A percentile compares a stretch with the other conserved stretches of the same genome.
Conservation (phyloP, 1,140 invertebrate genomes). For the Ips nitidus region DNA sequence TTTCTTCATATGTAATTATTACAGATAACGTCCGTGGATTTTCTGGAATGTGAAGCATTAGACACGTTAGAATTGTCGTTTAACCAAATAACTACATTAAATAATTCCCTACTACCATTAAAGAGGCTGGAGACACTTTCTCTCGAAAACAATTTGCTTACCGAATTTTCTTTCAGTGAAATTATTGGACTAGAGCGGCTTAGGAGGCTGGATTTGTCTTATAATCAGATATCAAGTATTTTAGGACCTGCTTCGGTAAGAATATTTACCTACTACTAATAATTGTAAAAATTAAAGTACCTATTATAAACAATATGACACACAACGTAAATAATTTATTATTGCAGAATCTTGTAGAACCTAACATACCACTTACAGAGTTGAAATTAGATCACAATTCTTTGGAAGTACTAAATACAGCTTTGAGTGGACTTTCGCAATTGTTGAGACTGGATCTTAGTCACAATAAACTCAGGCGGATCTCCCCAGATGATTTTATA, state of each 20-base stretch:
- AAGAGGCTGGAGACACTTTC: constrained; percentile 67
- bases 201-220: constrained; percentile 69
- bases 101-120: constrained; percentile 71
- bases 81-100: constrained; percentile 70
- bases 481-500: constrained; percentile 72
- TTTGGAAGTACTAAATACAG: constrained; percentile 68
- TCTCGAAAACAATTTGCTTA: constrained; percentile 72
- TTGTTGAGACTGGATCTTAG: constrained; percentile 71
- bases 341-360: constrained; percentile 70
- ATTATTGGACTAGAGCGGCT: constrained; percentile 69
- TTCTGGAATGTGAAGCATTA: constrained; percentile 65
- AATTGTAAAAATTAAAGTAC: neutral
- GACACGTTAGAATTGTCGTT: constrained; percentile 68
- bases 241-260: constrained; percentile 68
- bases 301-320: neutral
- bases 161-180: constrained; percentile 75
- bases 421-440: constrained; percentile 70
- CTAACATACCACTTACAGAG: constrained; percentile 68
- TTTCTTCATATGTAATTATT: neutral
- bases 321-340: neutral
- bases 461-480: constrained; percentile 69
- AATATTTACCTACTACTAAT: neutral
- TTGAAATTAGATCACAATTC: constrained; percentile 72
- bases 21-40: constrained; percentile 73
- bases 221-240: constrained; percentile 70